These are phyloP conservation scores for Rhopalosiphum nymphaeae DNA, from an alignment of 2,888 invertebrate species.

Conservation along the genomic window DNA sequence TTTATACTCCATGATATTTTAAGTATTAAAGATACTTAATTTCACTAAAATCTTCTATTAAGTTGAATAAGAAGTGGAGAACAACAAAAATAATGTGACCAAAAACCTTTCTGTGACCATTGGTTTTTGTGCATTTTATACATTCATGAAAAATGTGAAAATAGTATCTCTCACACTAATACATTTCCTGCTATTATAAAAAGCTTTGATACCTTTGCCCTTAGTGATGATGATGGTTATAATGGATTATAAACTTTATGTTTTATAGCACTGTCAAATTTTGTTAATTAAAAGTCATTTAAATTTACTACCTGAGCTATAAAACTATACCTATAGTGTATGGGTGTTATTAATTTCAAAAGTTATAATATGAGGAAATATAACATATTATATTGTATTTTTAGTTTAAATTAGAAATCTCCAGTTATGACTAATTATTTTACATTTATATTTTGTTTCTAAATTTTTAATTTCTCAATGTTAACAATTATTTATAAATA, in stretches of 20 bases:
- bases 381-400: neutral
- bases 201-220: neutral
- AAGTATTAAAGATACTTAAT: neutral
- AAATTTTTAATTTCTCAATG: too few species aligned
- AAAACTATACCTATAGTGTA: neutral
- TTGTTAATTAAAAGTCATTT: conserved; percentile 46
- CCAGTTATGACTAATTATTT: neutral
- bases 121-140: neutral
- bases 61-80: neutral
- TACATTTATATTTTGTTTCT: neutral
- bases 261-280: conserved; percentile 14
- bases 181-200: neutral
- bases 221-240: neutral
- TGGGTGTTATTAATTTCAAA: neutral
- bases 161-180: neutral
- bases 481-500: too few species aligned
- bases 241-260: conserved; percentile 43
- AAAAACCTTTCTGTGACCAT: neutral
- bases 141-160: neutral
- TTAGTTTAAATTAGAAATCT: neutral
- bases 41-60: neutral
- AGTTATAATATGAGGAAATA: neutral
- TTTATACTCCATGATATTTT: neutral
- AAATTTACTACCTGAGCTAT: conserved; percentile 8
- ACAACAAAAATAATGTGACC: neutral